Conservation (phyloP, 2,888 invertebrate genomes). For the Yponomeuta sedellus region DNA sequence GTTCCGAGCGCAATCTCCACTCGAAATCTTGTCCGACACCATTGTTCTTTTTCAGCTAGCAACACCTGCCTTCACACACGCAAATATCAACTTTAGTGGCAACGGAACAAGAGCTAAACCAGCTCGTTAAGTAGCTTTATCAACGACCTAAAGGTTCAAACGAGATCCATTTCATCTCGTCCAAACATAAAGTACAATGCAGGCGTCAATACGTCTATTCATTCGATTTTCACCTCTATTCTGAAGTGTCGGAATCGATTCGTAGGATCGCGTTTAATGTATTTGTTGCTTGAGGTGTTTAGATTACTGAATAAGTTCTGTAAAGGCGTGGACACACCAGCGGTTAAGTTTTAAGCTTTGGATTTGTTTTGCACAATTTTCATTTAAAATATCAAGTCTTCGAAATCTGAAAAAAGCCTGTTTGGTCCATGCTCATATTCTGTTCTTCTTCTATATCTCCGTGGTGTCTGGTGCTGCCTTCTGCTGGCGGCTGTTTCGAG, state of each 20-base stretch:
- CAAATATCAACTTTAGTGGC: constrained; percentile 17
- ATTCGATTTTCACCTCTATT: constrained; percentile 67
- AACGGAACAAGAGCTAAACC: not conserved
- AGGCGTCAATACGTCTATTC: constrained; percentile 72
- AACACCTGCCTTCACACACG: constrained; percentile 25
- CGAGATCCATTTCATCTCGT: constrained; percentile 68
- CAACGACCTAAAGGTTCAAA: constrained; percentile 49
- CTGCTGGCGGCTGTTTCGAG: no score
- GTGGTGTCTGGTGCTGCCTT: no score
- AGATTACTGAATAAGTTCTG: constrained; percentile 11
- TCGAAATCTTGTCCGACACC: constrained; percentile 46
- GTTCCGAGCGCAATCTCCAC: constrained; percentile 13
- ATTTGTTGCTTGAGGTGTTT: constrained; percentile 13
- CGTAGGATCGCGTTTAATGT: constrained; percentile 7
- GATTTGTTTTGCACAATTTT: no score
- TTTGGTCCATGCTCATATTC: no score
- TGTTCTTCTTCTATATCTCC: no score
- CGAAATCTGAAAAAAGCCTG: no score
- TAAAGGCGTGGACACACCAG: not conserved
- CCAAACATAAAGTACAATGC: constrained; percentile 65
- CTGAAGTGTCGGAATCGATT: constrained; percentile 26
- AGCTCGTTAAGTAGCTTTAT: not conserved
- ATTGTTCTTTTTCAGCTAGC: constrained; percentile 43
- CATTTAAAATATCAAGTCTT: no score
- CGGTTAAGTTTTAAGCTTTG: not conserved